Evolutionary conservation across 1,140 invertebrate species (phyloP).

Genomic region (Venustaconcha ellipsiformis): DNA sequence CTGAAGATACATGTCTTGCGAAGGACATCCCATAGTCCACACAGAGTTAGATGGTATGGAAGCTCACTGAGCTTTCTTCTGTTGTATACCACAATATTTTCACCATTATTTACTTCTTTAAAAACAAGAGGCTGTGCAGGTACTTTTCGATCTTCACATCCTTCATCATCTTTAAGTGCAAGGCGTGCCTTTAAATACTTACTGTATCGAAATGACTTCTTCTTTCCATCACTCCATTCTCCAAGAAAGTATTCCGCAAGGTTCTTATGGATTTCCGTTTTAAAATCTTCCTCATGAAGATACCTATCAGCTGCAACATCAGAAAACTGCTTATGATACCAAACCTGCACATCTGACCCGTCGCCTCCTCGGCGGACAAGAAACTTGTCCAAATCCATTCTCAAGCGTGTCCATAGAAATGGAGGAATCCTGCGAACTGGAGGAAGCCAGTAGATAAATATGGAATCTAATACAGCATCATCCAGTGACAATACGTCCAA

Average conservation of each 20-base stretch:
- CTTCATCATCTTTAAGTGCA: conserved; percentile 79
- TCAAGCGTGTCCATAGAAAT: conserved; percentile 68
- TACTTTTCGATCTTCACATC: conserved; percentile 92
- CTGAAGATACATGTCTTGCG: conserved; percentile 42
- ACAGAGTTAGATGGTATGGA: conserved; percentile 38
- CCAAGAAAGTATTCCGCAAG: conserved; percentile 97
- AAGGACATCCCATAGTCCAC: conserved; percentile 25
- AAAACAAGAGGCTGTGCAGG: conserved; percentile 94
- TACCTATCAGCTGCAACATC: conserved; percentile 81
- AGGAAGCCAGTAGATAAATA: conserved; percentile 43
- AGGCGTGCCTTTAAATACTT: conserved; percentile 79
- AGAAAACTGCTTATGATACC: conserved; percentile 53
- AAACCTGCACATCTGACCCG: conserved; percentile 45
- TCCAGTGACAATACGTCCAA: conserved; percentile 59
- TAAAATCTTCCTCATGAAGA: conserved; percentile 94
- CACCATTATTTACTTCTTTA: conserved; percentile 17
- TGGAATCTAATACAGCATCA: conserved; percentile 52
- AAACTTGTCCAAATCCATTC: conserved; percentile 88
- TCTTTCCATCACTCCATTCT: conserved; percentile 86
- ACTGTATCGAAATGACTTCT: conserved; percentile 91
- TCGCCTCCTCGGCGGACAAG: conserved; percentile 94
- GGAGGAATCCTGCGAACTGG: conserved; percentile 48
- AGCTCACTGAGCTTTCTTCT: conserved; percentile 47
- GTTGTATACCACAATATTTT: conserved; percentile 32
- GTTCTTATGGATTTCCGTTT: conserved; percentile 93